Evolutionary conservation across 2,888 invertebrate genomes (phyloP).

Genomic region (Parascotia fuliginaria): DNA sequence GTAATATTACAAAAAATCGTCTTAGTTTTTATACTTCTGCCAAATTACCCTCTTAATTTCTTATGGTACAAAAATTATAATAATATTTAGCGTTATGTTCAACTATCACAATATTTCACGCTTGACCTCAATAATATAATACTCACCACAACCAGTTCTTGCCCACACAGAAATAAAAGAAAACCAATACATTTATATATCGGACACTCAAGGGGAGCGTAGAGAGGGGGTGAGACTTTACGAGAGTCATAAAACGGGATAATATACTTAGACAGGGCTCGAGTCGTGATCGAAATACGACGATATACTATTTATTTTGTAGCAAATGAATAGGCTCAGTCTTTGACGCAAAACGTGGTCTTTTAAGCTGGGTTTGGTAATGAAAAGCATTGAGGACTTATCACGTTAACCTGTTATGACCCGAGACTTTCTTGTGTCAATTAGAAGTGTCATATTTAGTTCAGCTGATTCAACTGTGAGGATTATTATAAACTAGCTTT

Average conservation of each 20-base stretch:
- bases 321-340: slow-evolving; percentile 31
- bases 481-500: no score
- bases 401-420: neutral
- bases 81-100: no score
- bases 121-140: neutral
- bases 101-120: no score
- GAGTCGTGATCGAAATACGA: slow-evolving; percentile 47
- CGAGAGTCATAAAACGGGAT: slow-evolving; percentile 63
- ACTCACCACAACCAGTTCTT: slow-evolving; percentile 10
- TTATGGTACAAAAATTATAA: no score
- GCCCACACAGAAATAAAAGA: slow-evolving; percentile 33
- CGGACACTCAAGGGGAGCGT: slow-evolving; percentile 1
- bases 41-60: no score
- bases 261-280: slow-evolving; percentile 53
- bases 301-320: slow-evolving; percentile 36
- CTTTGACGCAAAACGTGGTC: neutral
- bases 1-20: no score
- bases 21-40: no score
- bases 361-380: neutral
- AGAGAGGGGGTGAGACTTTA: slow-evolving; percentile 48
- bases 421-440: neutral
- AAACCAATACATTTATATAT: slow-evolving; percentile 39
- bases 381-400: neutral
- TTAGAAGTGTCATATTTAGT: no score
- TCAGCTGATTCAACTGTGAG: no score